Base-by-base conservation (phyloP, 2,888 invertebrate genomes). In the Drosophila quinaria region DNA sequence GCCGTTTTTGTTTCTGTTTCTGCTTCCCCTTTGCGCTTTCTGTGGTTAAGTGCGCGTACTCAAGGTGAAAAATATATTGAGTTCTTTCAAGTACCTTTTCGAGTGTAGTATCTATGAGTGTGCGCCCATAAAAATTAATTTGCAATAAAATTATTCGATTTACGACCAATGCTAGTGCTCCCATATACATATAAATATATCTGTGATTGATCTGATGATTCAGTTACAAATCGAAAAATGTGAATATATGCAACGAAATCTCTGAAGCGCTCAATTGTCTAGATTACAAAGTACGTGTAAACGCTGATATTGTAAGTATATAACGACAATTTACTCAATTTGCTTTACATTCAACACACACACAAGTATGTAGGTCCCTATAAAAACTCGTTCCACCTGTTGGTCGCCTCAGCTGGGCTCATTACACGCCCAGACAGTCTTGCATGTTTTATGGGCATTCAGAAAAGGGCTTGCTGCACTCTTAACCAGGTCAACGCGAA, bases 31-130 rank as follows among this genome's bases (percentile, higher is more conserved):
- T 63, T 77, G 47, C 64, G 69, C 55, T 68, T 77, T 79, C 71
- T 72, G 80, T 75, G 83, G 83, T 74, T 85, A 82, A 83, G 85
- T 81, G 77, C 83, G 80, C 78, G 83, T 49, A 86, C 80, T 80
- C 82, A 83, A 86, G 83, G 83, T 80, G 83, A 83, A 83, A 74
- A 80, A 83, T 86, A 76, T 80, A 80, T 83, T 83, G 70, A 78
- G 82, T 83, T 85, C 82, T 85, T 85, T 74, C 70, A 64, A 86
- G 80, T 86, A 71, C 70, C 72, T 78, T 65, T 68, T 71, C 46
- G 56, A 74, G 78, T 64, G 71, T 68, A 52, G 71, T 68, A 52
- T 59, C 54, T 54, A 56, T 51, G 68, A 63, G 74, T 78, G 70
- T 78, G 74, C 64, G 71, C 50, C 66, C 64, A 74, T 70, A 67